A percentile compares a stretch with the other conserved stretches of the same genome.
These are phyloP conservation scores for Chrysodeixis includens DNA, from an alignment of 2,888 invertebrate species.

Conservation along the genomic window DNA sequence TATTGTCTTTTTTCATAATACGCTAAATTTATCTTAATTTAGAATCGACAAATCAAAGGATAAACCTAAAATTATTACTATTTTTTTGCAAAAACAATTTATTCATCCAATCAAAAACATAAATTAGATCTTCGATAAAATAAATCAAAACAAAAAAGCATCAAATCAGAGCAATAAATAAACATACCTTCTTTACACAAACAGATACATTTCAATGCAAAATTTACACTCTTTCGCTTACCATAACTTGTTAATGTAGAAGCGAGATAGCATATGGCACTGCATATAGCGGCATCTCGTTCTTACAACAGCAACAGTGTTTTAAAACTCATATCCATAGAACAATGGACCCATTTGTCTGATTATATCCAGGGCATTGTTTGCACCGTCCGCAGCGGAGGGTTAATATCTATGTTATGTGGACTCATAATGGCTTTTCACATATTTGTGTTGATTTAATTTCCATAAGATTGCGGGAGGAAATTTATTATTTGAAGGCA, in stretches of 20 bases:
- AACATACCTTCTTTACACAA: neutral
- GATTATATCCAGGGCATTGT: slow-evolving; percentile 35
- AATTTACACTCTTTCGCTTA: neutral
- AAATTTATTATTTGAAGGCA: neutral
- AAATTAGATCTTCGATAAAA: neutral
- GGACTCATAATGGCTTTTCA: slow-evolving; percentile 36
- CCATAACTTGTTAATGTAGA: too few species aligned
- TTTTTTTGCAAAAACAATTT: neutral
- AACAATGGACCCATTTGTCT: slow-evolving; percentile 24
- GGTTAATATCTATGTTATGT: slow-evolving; percentile 44
- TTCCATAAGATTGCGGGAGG: neutral
- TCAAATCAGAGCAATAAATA: neutral
- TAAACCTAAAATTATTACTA: neutral
- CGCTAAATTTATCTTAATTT: too few species aligned
- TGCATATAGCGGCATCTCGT: too few species aligned
- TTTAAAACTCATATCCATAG: slow-evolving; percentile 9
- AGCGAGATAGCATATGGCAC: too few species aligned
- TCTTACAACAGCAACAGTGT: too few species aligned
- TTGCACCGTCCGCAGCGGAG: slow-evolving; percentile 22
- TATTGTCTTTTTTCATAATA: too few species aligned
- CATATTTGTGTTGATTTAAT: slow-evolving; percentile 45
- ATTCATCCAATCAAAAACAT: neutral
- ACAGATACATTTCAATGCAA: neutral
- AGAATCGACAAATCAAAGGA: too few species aligned
- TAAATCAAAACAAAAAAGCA: neutral